These are phyloP conservation scores for Miltochrista miniata DNA, from an alignment of 2,888 invertebrate species.

Conservation along the genomic window DNA sequence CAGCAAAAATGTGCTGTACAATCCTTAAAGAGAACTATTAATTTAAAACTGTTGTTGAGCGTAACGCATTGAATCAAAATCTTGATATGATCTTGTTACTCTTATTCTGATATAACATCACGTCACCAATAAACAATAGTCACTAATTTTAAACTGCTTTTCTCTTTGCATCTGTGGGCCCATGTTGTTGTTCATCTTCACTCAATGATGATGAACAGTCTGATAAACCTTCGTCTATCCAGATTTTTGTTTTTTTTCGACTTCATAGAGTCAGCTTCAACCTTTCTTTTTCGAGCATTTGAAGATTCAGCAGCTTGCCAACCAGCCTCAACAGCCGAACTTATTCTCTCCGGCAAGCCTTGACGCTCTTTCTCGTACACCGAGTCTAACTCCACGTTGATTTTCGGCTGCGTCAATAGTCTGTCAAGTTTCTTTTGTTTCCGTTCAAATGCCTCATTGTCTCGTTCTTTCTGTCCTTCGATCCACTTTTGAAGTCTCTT, in stretches of 20 bases:
- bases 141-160: neutral
- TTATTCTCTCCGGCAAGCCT: conserved; percentile 90
- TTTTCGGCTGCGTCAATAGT: conserved; percentile 90
- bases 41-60: no score
- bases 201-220: conserved; percentile 76
- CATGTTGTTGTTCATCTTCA: conserved; percentile 69
- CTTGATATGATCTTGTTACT: conserved; percentile 44
- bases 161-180: conserved; percentile 16
- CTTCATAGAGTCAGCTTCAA: conserved; percentile 52
- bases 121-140: no score
- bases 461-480: conserved; percentile 92
- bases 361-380: conserved; percentile 90
- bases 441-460: conserved; percentile 89
- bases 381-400: conserved; percentile 89
- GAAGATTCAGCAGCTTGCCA: conserved; percentile 84
- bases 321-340: conserved; percentile 93
- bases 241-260: conserved; percentile 73
- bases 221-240: conserved; percentile 80
- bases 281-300: conserved; percentile 67
- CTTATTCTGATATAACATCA: no score
- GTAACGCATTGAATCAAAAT: no score
- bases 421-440: conserved; percentile 91
- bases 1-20: no score
- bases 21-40: no score
- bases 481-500: conserved; percentile 96